Conservation (phyloP, 2,888 invertebrate genomes). For the Pseudococcus jackbeardsleyi region DNA sequence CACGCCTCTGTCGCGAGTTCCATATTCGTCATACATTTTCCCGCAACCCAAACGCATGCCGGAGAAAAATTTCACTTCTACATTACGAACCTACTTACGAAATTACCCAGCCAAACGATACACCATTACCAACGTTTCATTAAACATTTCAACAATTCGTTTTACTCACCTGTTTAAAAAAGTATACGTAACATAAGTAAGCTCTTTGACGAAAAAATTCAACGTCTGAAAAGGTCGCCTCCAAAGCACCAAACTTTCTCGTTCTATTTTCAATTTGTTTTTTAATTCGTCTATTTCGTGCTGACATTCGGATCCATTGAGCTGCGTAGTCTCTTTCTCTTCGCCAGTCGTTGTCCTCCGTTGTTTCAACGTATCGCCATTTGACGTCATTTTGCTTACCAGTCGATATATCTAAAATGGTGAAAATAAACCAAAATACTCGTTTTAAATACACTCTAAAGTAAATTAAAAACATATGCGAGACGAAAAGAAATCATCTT, state of each 20-base stretch:
- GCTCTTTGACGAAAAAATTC: slow-evolving; percentile 84
- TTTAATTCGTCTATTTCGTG: slow-evolving; percentile 58
- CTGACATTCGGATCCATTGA: slow-evolving; percentile 58
- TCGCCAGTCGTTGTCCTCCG: neutral
- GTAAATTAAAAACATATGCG: neutral
- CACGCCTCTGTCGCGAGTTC: neutral
- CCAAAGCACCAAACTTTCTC: slow-evolving; percentile 79
- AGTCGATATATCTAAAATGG: slow-evolving; percentile 58
- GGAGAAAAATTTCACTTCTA: neutral
- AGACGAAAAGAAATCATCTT: neutral
- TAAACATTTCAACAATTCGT: neutral
- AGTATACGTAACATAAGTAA: slow-evolving; percentile 63
- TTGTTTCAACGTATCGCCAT: slow-evolving; percentile 56
- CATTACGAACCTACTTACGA: neutral
- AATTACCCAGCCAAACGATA: neutral
- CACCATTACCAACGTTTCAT: neutral
- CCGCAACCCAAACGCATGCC: neutral
- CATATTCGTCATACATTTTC: neutral
- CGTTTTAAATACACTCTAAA: neutral
- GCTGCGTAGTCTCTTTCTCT: slow-evolving; percentile 8
- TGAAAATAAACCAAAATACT: slow-evolving; percentile 11
- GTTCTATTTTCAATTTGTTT: slow-evolving; percentile 57
- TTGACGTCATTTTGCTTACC: slow-evolving; percentile 60
- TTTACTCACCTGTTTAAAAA: slow-evolving; percentile 66
- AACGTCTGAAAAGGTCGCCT: slow-evolving; percentile 83